Base-by-base conservation (phyloP, 2,888 invertebrate species). In the Lochmaea capreae region DNA sequence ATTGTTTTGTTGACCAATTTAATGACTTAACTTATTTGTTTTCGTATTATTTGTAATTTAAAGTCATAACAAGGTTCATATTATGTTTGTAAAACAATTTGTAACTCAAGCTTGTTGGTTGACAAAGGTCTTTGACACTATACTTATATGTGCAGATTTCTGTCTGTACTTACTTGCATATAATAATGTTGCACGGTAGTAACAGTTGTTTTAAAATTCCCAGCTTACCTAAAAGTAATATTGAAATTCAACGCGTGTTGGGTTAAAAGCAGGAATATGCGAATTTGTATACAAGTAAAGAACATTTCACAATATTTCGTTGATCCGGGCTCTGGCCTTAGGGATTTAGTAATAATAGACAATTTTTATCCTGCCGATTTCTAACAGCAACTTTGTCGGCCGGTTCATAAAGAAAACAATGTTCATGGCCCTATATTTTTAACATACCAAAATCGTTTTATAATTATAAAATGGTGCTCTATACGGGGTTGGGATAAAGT, bases 41-140 rank as follows among this genome's bases (percentile, higher is more conserved):
- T 49, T 49, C 4, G 6, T n/a, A 49, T 49, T 49, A 49, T 46
- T 14, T 4, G 52, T 52, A 52, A 14, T 52, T 52, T 52, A n/a
- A n/a, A 52, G n/a, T n/a, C 14, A 52, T n/a, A 16, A 54, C 52
- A 16, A 16, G 10, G 8, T 9, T 16, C 54, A 9, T 16, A 16
- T 10, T n/a, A 49, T 49, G 49, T 49, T 49, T 49, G 49, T 49
- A 49, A 9, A 54, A 18, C 46, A 46, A 46, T 46, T 14, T 46
- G 46, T 46, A 12, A 46, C 43, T 14, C 0, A 46, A 49, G 54
- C 16, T 9, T 54, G 54, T 18, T 16, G 54, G 8, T 49, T n/a
- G 49, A 49, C 49, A 16, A 54, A 54, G 54, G 54, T 54, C 54
- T 16, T 54, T 54, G 18, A 54, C 54, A 18, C 54, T 54, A n/a